phyloP scores from a whole-genome alignment of 1,140 invertebrate genomes.

The Trachelipus rathkii region DNA sequence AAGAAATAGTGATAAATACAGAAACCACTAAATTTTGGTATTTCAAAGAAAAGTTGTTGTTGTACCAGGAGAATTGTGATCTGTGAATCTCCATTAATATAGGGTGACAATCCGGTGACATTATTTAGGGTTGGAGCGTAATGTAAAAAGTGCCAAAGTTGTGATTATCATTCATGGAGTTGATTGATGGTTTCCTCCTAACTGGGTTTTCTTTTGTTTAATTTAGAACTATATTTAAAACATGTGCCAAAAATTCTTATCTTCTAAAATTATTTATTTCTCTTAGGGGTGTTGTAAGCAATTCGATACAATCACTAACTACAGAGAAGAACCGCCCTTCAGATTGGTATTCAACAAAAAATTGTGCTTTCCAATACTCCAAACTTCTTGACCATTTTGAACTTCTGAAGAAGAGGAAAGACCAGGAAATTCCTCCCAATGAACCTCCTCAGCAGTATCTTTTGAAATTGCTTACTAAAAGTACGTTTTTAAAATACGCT shows the following conservation, averaged over 20 bases:
- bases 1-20: no score
- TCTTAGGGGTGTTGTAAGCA: constrained; percentile 73
- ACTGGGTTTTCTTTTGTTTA: neutral
- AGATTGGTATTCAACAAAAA: constrained; percentile 89
- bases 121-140: no score
- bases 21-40: no score
- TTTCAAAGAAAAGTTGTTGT: no score
- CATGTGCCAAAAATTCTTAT: neutral
- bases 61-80: no score
- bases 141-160: no score
- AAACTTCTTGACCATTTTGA: constrained; percentile 76
- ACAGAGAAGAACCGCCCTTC: constrained; percentile 66
- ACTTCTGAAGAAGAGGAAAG: constrained; percentile 79
- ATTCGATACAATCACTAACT: constrained; percentile 63
- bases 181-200: no score
- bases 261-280: constrained; percentile 15
- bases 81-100: no score
- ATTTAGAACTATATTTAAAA: neutral
- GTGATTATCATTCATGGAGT: neutral
- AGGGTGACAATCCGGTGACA: no score
- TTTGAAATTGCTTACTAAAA: neutral
- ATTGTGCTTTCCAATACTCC: constrained; percentile 84
- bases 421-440: constrained; percentile 50
- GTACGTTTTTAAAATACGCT: neutral
- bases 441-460: neutral